These are phyloP conservation scores for Platycheirus albimanus DNA, from an alignment of 2,888 invertebrate genomes.

Conservation along the genomic window DNA sequence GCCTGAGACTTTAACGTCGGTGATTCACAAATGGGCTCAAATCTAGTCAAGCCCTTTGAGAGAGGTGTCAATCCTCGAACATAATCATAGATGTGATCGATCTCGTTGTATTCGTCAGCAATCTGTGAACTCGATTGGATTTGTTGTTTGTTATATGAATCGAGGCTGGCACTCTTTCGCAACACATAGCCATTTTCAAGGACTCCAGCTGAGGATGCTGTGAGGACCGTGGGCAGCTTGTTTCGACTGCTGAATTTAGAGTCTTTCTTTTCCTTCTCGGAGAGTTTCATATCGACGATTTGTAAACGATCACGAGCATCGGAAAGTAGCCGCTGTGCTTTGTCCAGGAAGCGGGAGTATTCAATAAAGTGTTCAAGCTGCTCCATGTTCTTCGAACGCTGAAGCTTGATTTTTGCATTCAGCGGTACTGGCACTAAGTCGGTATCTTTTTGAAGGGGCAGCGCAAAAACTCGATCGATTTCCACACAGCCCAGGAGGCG, in stretches of 20 bases:
- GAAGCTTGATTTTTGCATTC: conserved; percentile 92
- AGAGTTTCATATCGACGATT: conserved; percentile 91
- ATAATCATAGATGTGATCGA: conserved; percentile 98
- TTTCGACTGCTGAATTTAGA: conserved; percentile 81
- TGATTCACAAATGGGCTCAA: conserved; percentile 83
- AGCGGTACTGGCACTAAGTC: conserved; percentile 92
- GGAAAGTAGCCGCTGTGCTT: conserved; percentile 88
- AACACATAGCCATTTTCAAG: conserved; percentile 87
- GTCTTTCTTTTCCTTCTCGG: conserved; percentile 85
- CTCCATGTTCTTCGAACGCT: conserved; percentile 92
- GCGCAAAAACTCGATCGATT: conserved; percentile 91
- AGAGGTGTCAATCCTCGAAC: conserved; percentile 96
- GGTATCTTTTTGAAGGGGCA: conserved; percentile 91
- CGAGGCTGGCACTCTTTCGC: conserved; percentile 90
- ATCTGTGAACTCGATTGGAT: conserved; percentile 83
- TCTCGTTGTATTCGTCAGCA: conserved; percentile 96
- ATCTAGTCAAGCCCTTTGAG: conserved; percentile 87
- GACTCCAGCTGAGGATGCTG: conserved; percentile 80
- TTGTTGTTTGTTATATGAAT: conserved; percentile 84
- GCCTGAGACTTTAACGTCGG: conserved; percentile 82
- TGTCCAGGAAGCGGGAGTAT: conserved; percentile 90
- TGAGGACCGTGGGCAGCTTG: conserved; percentile 81
- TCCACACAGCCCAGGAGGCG: conserved; percentile 92
- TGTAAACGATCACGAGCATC: conserved; percentile 91
- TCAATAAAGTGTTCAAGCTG: conserved; percentile 89